Evolutionary conservation across 2,113 vertebrate species (phyloP).

Genomic region (Eulemur macaco): DNA sequence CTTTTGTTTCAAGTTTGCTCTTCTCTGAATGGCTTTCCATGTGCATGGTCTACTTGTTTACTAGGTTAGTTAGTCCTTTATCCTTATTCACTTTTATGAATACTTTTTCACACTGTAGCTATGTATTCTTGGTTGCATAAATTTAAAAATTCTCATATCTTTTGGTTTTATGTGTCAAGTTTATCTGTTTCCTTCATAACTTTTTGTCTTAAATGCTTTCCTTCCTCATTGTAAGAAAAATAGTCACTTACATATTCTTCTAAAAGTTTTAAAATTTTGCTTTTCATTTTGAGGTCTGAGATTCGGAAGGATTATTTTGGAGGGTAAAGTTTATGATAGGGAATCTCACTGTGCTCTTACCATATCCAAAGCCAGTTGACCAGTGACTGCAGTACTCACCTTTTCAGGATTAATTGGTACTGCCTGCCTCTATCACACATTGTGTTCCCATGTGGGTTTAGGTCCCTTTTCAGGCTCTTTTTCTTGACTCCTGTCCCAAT

Average conservation of each 20-base stretch:
- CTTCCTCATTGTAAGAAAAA: background rate
- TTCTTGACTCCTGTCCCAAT: background rate
- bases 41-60: background rate
- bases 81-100: background rate
- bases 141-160: background rate
- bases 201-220: background rate
- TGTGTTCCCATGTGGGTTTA: background rate
- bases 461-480: background rate
- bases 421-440: background rate
- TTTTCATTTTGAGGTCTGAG: background rate
- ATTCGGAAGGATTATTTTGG: background rate
- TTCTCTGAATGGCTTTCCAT: background rate
- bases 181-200: background rate
- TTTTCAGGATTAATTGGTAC: background rate
- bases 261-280: background rate
- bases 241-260: background rate
- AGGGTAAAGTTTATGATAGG: background rate
- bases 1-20: background rate
- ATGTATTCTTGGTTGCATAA: background rate
- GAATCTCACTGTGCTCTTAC: background rate
- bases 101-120: background rate
- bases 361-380: background rate
- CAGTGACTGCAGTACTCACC: background rate
- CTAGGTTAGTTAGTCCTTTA: background rate
- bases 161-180: background rate